Percentiles rank a stretch among this genome's conserved stretches.
Conservation (phyloP, 1,140 invertebrate species). For the Bombus confusus region DNA sequence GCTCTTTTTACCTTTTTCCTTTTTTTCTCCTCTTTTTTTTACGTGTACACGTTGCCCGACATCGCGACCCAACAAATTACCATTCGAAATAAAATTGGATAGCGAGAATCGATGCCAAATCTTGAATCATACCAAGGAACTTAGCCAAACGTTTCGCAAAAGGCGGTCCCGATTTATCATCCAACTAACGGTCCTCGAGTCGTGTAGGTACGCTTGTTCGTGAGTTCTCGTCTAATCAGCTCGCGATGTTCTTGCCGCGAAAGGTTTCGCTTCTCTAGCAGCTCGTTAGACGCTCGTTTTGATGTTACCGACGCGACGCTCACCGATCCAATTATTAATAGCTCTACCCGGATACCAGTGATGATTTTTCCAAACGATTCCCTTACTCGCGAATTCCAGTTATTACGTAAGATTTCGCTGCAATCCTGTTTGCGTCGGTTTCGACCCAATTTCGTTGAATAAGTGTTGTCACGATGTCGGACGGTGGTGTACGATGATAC, state of each 20-base stretch:
- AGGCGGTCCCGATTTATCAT: conserved; percentile 69
- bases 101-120: background rate
- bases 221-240: conserved; percentile 70
- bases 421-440: background rate
- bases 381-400: background rate
- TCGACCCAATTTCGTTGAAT: conserved; percentile 4
- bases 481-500: conserved; percentile 21
- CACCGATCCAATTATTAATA: conserved; percentile 68
- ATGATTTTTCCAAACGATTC: background rate
- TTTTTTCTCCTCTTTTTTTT: background rate
- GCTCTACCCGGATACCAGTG: background rate
- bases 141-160: conserved; percentile 34
- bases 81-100: background rate
- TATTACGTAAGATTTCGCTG: background rate
- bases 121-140: background rate
- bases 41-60: background rate
- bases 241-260: conserved; percentile 1
- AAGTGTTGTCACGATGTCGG: conserved; percentile 3
- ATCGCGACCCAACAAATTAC: background rate
- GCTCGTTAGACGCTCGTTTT: no score
- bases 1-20: background rate
- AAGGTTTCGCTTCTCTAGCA: no score
- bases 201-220: conserved; percentile 72
- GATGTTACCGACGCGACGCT: background rate
- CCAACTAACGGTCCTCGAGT: conserved; percentile 32